phyloP scores from a whole-genome alignment of 1,140 invertebrate species.

The Drosophila pallidifrons region DNA sequence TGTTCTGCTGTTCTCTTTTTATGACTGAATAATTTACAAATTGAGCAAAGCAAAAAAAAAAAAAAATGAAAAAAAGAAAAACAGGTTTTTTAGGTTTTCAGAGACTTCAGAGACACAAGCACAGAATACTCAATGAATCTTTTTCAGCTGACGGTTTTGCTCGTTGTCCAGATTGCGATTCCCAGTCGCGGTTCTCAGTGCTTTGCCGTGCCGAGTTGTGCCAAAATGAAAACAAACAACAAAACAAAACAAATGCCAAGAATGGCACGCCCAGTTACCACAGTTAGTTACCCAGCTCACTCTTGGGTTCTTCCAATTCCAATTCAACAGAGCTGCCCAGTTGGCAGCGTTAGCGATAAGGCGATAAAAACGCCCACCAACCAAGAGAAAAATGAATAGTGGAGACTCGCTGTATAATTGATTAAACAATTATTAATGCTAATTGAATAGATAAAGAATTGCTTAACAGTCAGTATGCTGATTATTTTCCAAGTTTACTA shows the following conservation, averaged over 20 bases:
- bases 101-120: conserved; percentile 5
- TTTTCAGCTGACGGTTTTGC: conserved; percentile 29
- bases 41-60: conserved; percentile 48
- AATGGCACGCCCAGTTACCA: conserved; percentile 30
- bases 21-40: conserved; percentile 77
- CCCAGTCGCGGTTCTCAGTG: conserved; percentile 1
- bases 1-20: conserved; percentile 13
- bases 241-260: conserved; percentile 21
- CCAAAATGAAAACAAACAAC: conserved; percentile 39
- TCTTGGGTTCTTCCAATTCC: background rate
- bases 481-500: no score
- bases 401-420: conserved; percentile 15
- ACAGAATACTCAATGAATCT: conserved; percentile 69
- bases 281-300: background rate
- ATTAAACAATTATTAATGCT: conserved; percentile 16
- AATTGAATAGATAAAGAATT: no score
- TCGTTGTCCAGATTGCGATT: conserved; percentile 15
- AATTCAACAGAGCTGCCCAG: background rate
- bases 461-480: no score
- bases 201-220: conserved; percentile 19
- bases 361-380: conserved; percentile 39
- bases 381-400: background rate
- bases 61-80: background rate
- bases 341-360: conserved; percentile 38
- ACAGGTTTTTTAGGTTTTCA: conserved; percentile 56